Base-by-base conservation (phyloP, 2,888 invertebrate genomes). In the Pseudanteris insignis region DNA sequence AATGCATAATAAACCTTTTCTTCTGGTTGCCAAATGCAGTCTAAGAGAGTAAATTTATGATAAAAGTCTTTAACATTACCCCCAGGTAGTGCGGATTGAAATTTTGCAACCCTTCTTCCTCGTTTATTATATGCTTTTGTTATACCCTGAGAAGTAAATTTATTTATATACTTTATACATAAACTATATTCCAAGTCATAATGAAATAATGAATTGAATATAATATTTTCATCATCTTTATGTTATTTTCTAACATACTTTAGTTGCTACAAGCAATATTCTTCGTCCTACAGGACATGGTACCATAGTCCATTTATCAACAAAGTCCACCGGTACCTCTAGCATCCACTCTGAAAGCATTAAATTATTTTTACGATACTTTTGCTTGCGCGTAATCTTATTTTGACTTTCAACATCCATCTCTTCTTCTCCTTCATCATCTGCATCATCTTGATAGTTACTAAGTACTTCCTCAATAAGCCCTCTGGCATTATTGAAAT, bases 271-370 rank as follows among this genome's bases (percentile, higher is more conserved):
- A 4, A 96, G 84, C n/a, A 98, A 82, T 69, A 87, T 86, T 47
- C 98, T 84, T 54, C 85, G 85, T 12, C 96, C 98, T 71, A 87
- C 85, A 0, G 98, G 97, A 75, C 93, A 94, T 0, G 92, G 86
- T 36, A 89, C 85, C 41, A 89, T 82, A 12, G 85, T 77, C 92
- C 93, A 94, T 37, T 88, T 86, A 2, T 85, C 82, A 55, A 83
- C 75, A 41, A 93, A 84, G 75, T 92, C 89, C 14, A 84, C 82
- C 0, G 98, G 98, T 48, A 89, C 86, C 67, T 96, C 92, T 1
- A 89, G 82, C 76, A 98, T 82, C 96, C 96, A 98, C 80, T 98
- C 97, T 0, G 96, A 96, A 54, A 90, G 75, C 91, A 96, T 96
- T 4, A 96, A 81, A 66, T 86, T 84, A 75, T 86, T 81, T 38